phyloP scores from a whole-genome alignment of 2,888 invertebrate genomes.

The Oligia fasciuncula region DNA sequence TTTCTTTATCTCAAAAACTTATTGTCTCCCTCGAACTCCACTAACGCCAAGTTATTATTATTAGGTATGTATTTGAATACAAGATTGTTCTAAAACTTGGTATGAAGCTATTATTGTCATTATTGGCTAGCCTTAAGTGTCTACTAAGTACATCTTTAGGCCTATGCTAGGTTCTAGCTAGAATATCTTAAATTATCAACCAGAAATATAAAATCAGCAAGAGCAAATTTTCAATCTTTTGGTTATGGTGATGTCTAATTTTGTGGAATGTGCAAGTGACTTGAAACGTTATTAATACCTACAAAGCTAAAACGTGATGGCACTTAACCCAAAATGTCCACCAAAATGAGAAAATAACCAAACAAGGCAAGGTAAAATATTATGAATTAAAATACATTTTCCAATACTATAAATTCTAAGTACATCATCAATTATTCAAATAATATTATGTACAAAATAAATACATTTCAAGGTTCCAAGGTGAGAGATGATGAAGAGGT shows the following conservation, averaged over 20 bases:
- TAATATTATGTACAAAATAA: slow-evolving; percentile 33
- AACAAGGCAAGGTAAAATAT: slow-evolving; percentile 5
- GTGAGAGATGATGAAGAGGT: no score
- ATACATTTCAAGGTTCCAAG: slow-evolving; percentile 46
- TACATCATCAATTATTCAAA: slow-evolving; percentile 52
- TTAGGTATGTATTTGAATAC: slow-evolving; percentile 13
- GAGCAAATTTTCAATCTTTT: slow-evolving; percentile 18
- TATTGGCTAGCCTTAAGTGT: slow-evolving; percentile 58
- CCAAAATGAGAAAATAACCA: slow-evolving; percentile 4
- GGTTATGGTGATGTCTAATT: neutral
- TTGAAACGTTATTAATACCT: slow-evolving; percentile 29
- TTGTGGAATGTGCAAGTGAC: slow-evolving; percentile 49
- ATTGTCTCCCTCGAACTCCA: neutral
- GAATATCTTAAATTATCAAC: slow-evolving; percentile 27
- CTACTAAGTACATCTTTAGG: slow-evolving; percentile 61
- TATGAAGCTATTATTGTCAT: slow-evolving; percentile 60
- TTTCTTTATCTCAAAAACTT: neutral
- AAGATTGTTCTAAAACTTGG: slow-evolving; percentile 14
- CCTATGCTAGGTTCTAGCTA: slow-evolving; percentile 45
- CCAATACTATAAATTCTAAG: slow-evolving; percentile 42
- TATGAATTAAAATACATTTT: slow-evolving; percentile 21
- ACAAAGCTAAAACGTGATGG: slow-evolving; percentile 14
- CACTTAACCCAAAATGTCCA: slow-evolving; percentile 19
- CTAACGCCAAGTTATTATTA: slow-evolving; percentile 13
- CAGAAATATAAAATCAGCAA: slow-evolving; percentile 14